Conservation (phyloP, 2,113 vertebrate genomes). For the Pipa parva region DNA sequence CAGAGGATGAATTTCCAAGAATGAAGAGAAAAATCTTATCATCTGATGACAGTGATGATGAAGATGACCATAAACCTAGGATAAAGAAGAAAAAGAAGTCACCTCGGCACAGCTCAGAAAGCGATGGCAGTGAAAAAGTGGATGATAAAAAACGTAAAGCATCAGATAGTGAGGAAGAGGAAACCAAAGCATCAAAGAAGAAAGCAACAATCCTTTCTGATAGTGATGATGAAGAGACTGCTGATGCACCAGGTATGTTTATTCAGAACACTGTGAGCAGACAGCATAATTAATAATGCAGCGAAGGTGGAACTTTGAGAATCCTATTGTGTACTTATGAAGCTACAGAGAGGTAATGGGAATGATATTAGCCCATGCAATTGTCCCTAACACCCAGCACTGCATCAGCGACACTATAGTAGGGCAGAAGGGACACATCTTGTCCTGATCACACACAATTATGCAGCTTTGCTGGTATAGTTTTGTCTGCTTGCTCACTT, state of each 20-base stretch:
- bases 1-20: constrained; percentile 58
- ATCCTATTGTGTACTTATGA: too few relatives aligned
- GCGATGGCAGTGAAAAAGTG: constrained; percentile 48
- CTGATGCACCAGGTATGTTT: constrained; percentile 57
- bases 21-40: constrained; percentile 63
- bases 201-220: constrained; percentile 88
- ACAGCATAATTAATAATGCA: too few relatives aligned
- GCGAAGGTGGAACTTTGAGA: too few relatives aligned
- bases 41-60: constrained; percentile 64
- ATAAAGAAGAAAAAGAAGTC: constrained; percentile 62
- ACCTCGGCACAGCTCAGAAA: constrained; percentile 6
- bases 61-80: constrained; percentile 53
- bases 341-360: too few relatives aligned
- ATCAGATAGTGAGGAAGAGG: constrained; percentile 68
- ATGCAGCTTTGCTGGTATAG: too few relatives aligned
- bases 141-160: constrained; percentile 64
- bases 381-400: too few relatives aligned
- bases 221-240: constrained; percentile 82
- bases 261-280: too few relatives aligned
- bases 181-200: constrained; percentile 76
- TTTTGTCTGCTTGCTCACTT: too few relatives aligned
- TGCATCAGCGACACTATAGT: too few relatives aligned
- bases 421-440: too few relatives aligned
- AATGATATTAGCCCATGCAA: too few relatives aligned
- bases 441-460: too few relatives aligned